Conservation (phyloP, 2,797 vertebrate genomes). For the Hoplostethus mediterraneus region DNA sequence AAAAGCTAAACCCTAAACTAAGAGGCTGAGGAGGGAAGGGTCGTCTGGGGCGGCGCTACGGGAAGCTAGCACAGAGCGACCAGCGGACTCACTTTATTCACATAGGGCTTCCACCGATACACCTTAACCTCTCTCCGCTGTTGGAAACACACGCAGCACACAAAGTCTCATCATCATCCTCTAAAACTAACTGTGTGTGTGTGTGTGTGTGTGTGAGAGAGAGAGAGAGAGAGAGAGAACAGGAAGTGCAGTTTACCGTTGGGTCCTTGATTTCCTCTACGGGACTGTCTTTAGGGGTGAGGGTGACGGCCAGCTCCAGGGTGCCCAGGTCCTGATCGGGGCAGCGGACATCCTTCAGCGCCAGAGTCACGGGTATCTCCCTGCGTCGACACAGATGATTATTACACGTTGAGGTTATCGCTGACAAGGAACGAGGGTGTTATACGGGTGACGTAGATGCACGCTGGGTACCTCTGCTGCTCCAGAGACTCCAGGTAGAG, state of each 20-base stretch:
- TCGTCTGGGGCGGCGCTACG: constrained; percentile 2
- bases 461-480: constrained; percentile 86
- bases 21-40: neutral
- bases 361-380: constrained; percentile 86
- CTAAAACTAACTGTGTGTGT: neutral
- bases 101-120: constrained; percentile 77
- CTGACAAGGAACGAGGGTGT: no score
- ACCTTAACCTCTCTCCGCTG: constrained; percentile 61
- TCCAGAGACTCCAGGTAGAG: constrained; percentile 90
- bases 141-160: constrained; percentile 53
- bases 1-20: neutral
- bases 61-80: neutral
- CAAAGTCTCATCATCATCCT: neutral
- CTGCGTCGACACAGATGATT: constrained; percentile 65
- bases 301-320: constrained; percentile 85
- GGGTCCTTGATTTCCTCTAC: constrained; percentile 81
- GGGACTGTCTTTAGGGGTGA: constrained; percentile 86
- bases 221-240: neutral
- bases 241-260: constrained; percentile 68
- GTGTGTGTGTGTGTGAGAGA: neutral
- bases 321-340: constrained; percentile 90
- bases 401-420: no score
- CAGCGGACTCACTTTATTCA: constrained; percentile 75
- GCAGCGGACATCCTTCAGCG: constrained; percentile 89
- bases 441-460: neutral